These are phyloP conservation scores for Microcebus murinus DNA, from an alignment of 2,113 vertebrate species.

Conservation along the genomic window DNA sequence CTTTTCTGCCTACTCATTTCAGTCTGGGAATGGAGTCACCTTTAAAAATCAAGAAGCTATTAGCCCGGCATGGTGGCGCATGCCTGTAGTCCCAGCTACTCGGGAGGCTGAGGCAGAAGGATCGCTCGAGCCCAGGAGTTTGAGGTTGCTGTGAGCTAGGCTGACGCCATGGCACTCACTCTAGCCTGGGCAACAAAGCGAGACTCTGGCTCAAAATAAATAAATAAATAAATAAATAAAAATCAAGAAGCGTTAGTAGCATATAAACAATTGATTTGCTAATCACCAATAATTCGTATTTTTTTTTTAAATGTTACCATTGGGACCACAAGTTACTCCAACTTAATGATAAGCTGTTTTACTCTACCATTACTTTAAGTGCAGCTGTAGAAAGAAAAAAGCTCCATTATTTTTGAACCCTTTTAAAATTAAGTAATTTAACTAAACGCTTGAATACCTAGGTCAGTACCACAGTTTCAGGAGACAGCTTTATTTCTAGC, in stretches of 20 bases:
- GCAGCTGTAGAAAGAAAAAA: background rate
- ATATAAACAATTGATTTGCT: background rate
- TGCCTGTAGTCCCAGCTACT: no score
- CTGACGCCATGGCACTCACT: no score
- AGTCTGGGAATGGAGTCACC: background rate
- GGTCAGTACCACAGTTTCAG: background rate
- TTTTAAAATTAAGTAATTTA: background rate
- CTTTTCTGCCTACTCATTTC: background rate
- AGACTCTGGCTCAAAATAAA: no score
- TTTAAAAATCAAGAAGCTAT: conserved; percentile 17
- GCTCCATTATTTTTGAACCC: background rate
- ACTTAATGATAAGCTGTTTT: background rate
- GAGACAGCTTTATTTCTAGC: background rate
- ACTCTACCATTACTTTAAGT: background rate
- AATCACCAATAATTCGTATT: background rate
- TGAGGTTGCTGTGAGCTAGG: no score
- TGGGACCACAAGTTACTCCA: background rate
- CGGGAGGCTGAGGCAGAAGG: no score
- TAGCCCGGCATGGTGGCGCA: no score
- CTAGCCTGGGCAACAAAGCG: no score
- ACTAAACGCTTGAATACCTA: background rate
- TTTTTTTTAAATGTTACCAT: background rate
- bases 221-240: no score
- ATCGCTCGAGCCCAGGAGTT: no score
- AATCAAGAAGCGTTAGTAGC: background rate